phyloP scores from a whole-genome alignment of 1,140 invertebrate genomes.

The Cecropterus lyciades region DNA sequence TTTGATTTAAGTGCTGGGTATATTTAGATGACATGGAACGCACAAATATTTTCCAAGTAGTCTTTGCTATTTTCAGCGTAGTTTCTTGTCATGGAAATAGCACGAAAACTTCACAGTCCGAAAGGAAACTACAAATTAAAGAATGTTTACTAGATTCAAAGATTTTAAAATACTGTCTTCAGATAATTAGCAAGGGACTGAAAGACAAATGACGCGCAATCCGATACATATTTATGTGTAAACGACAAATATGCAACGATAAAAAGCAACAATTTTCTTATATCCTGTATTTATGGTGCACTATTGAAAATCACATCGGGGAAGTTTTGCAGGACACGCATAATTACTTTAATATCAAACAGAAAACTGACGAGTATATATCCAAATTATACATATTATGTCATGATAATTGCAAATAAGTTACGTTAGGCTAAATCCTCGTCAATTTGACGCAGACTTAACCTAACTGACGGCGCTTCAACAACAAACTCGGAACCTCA shows the following conservation, averaged over 20 bases:
- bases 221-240: too few relatives aligned
- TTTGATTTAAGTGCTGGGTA: constrained; percentile 25
- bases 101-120: constrained; percentile 5
- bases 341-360: too few relatives aligned
- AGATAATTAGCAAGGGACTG: not conserved
- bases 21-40: constrained; percentile 26
- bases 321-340: too few relatives aligned
- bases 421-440: not conserved
- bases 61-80: constrained; percentile 22
- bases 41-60: constrained; percentile 31
- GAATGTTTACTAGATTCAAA: not conserved
- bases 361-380: too few relatives aligned
- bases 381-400: not conserved
- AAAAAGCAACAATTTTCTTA: too few relatives aligned
- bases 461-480: not conserved
- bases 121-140: constrained; percentile 11
- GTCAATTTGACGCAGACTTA: not conserved
- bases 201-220: not conserved
- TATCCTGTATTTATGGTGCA: too few relatives aligned
- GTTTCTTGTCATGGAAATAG: constrained; percentile 17
- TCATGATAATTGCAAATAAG: not conserved
- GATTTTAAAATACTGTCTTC: not conserved
- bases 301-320: too few relatives aligned
- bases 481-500: constrained; percentile 7
- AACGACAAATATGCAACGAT: too few relatives aligned